Evolutionary conservation across 2,888 invertebrate genomes (phyloP), one percentile per base, ranked within the genome.

Genomic region (Yponomeuta cagnagella): DNA sequence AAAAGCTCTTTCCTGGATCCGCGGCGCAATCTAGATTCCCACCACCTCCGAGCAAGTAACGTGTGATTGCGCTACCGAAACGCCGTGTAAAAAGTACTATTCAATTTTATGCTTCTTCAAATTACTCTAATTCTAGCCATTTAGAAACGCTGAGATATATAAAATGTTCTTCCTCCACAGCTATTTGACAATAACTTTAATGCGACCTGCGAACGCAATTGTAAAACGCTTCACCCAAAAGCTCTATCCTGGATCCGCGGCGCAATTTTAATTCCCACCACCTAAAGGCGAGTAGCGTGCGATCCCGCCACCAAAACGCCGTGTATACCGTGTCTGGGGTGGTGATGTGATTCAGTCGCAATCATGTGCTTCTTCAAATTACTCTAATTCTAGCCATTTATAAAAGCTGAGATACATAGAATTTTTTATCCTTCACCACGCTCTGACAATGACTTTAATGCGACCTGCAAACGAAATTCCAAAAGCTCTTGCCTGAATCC

Each of bases 341-440:
- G 76, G 78, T 23, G 23, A 23, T 48, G 68, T 31, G 23, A 64
- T 23, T 23, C 84, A 81, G 77, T 73, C 83, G 87, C 64, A 37
- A 37, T 12, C 9, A 37, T 33, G 33, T 77, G 43, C 43, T 43
- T 43, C 8, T 43, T 8, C 43, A 43, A 43, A 43, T 43, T 5
- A 43, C 9, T 43, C 9, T 8, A 43, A 5, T 43, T 43, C 43
- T 43, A 43, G 43, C 5, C 5, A 43, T 8, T 43, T 43, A 8
- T 3, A 43, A 43, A 43, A 43, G 9, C 43, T 43, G 43, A 8
- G 43, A 43, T 8, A 43, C 43, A 43, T 43, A 8, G 8, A 43
- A 43, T 43, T 9, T 43, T 8, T 1, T 8, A 23, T 43, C 43
- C 43, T 43, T 5, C 43, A 43, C 43, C 8, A 6, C 43, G 43